phyloP scores from a whole-genome alignment of 1,140 invertebrate species.

The Intoshia linei region DNA sequence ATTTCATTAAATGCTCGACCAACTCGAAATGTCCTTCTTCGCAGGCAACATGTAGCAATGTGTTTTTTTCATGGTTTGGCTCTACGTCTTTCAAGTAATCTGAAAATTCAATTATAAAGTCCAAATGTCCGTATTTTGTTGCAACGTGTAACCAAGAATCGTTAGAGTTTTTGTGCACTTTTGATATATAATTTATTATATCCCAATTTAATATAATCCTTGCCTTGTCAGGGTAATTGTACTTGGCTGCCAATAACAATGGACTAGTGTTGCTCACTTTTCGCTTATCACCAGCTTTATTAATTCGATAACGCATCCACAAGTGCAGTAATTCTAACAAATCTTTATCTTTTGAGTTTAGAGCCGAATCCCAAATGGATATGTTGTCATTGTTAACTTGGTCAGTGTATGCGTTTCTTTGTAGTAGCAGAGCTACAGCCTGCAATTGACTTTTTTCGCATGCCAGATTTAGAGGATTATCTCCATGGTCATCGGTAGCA shows the following conservation, averaged over 20 bases:
- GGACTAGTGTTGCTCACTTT: neutral
- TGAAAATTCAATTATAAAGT: neutral
- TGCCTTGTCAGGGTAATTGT: neutral
- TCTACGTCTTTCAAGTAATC: conserved; percentile 2
- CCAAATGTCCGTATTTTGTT: conserved; percentile 2
- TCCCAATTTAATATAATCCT: conserved; percentile 1
- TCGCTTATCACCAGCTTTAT: too few relatives aligned
- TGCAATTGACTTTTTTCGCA: conserved; percentile 1
- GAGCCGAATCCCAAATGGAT: too few relatives aligned
- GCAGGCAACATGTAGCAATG: conserved; percentile 5
- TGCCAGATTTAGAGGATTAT: conserved; percentile 7
- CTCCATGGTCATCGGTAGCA: conserved; percentile 3
- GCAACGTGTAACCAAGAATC: conserved; percentile 7
- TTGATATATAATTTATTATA: conserved; percentile 4
- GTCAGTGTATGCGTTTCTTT: too few relatives aligned
- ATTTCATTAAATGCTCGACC: neutral
- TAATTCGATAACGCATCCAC: too few relatives aligned
- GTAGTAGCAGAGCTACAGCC: neutral
- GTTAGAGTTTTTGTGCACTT: conserved; percentile 4
- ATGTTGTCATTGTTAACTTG: too few relatives aligned
- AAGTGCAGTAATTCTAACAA: too few relatives aligned
- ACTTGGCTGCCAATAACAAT: neutral
- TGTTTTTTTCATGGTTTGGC: conserved; percentile 1
- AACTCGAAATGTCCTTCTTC: neutral
- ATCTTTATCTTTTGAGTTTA: too few relatives aligned